Percentiles rank a stretch among this genome's conserved stretches.
phyloP scores from a whole-genome alignment of 2,113 vertebrate genomes.

The Gnathonemus longibarbis region DNA sequence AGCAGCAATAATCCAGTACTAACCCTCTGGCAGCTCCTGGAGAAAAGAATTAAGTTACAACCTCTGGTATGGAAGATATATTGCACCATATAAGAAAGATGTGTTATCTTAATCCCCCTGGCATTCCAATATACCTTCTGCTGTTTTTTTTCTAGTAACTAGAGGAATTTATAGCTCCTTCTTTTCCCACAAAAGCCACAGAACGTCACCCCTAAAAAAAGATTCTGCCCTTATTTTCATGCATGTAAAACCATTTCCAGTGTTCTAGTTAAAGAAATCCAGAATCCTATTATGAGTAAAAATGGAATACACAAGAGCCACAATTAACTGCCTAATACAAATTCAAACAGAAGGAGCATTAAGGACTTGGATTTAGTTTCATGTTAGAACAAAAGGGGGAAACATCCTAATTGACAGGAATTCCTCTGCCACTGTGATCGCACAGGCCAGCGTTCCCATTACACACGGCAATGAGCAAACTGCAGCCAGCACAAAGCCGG shows the following conservation, averaged over 20 bases:
- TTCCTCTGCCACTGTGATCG: neutral
- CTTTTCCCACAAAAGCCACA: neutral
- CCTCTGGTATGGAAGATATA: conserved; percentile 12
- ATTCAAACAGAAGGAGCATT: neutral
- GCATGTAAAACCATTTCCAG: neutral
- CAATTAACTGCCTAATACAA: neutral
- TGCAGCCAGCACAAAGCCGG: neutral
- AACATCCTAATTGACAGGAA: conserved; percentile 18
- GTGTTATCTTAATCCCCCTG: conserved; percentile 13
- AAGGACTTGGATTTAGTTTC: neutral
- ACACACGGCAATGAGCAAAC: neutral
- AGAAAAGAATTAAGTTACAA: conserved; percentile 17
- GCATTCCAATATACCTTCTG: conserved; percentile 12
- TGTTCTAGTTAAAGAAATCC: neutral
- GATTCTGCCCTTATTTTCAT: neutral
- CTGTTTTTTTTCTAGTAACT: conserved; percentile 5
- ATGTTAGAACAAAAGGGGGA: neutral
- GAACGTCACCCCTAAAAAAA: neutral
- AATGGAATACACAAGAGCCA: neutral
- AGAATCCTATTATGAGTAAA: neutral
- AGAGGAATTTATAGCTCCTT: conserved; percentile 1
- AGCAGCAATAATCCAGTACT: neutral
- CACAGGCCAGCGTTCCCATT: neutral
- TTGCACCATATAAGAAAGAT: conserved; percentile 16
- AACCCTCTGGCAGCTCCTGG: neutral